Base-by-base conservation (phyloP, 1,140 invertebrate genomes). In the Drosophila pectinifera region DNA sequence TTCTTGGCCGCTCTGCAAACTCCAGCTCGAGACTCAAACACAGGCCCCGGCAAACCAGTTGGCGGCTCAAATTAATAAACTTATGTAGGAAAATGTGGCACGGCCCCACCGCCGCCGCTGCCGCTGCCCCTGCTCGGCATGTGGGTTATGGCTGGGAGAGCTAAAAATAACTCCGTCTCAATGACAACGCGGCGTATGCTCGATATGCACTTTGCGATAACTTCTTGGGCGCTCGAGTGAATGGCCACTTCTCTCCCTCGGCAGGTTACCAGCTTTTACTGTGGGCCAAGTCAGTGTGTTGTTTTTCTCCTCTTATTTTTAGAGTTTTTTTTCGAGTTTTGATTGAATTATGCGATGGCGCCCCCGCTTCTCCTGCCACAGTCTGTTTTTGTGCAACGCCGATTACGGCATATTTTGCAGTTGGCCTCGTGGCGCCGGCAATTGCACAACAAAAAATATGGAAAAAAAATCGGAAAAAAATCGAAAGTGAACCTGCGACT, bases 401-500 rank as follows among this genome's bases (percentile, higher is more conserved):
- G 83, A 89, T 89, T 88, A 88, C 84, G 53, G 84, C 85, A 88
- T 70, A 80, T 80, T 88, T 88, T 83, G 75, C 80, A 65, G 83
- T 88, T 86, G 83, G 83, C 83, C 83, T 86, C 83, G 83, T 79
- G 83, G 70, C 76, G 72, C 83, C 83, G 79, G 83, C 82, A 72
- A 81, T 86, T 86, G 82, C 82, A 86, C 82, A 86, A 86, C 80
- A 75, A 61, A 78, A 69, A 45, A 78, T 51, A 18, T 31, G 67
- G 36, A 81, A 22, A 45, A 61, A 77, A 88, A 89, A 89, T 73
- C 82, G 36, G 77, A 22, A 45, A 61, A 77, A 88, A 89, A 89
- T 73, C 82, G 83, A 88, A 88, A 88, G 83, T 88, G 83, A 88
- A 88, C 84, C 88, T 88, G 84, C 84, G 84, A 88, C 84, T 88